These are phyloP conservation scores for Galaxea fascicularis DNA, from an alignment of 92 coral and sea anemone species.

Conservation along the genomic window DNA sequence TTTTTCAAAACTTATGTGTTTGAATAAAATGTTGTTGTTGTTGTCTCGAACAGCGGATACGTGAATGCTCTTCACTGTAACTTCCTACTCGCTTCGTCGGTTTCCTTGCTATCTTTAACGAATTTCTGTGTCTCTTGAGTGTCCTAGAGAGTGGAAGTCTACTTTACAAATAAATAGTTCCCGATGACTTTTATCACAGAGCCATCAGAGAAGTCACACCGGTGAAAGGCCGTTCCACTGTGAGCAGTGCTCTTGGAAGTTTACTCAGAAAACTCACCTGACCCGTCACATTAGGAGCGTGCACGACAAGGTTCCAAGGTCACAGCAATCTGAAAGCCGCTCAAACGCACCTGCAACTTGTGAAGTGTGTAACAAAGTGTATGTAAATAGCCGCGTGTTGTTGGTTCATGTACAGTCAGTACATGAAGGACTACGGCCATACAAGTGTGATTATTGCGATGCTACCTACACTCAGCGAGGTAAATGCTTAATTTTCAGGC, in stretches of 20 bases:
- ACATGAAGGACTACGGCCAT: slow-evolving; percentile 78
- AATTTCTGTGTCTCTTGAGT: too few species aligned
- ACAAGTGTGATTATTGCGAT: slow-evolving; percentile 83
- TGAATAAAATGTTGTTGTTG: too few species aligned
- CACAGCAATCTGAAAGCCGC: slow-evolving; percentile 8
- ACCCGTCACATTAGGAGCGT: slow-evolving; percentile 78
- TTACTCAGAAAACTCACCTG: slow-evolving; percentile 86
- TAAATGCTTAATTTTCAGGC: not conserved
- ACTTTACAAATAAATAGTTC: too few species aligned
- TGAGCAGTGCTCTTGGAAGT: slow-evolving; percentile 81
- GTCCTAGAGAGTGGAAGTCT: too few species aligned
- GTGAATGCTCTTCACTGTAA: too few species aligned
- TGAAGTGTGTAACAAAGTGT: slow-evolving; percentile 74
- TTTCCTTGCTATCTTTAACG: too few species aligned
- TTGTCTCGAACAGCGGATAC: too few species aligned
- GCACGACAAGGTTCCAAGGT: slow-evolving; percentile 58
- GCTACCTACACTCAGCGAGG: slow-evolving; percentile 89
- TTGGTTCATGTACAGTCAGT: slow-evolving; percentile 76
- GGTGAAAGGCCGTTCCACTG: slow-evolving; percentile 87
- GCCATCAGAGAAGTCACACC: slow-evolving; percentile 84
- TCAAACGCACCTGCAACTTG: slow-evolving; percentile 56
- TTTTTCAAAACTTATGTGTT: too few species aligned
- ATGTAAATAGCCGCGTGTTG: slow-evolving; percentile 78
- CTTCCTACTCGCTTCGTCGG: too few species aligned
- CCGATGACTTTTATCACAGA: slow-evolving; percentile 41